Percentiles rank a stretch among this genome's conserved stretches.
Conservation (phyloP, 2,113 vertebrate species). For the Vulpes vulpes region DNA sequence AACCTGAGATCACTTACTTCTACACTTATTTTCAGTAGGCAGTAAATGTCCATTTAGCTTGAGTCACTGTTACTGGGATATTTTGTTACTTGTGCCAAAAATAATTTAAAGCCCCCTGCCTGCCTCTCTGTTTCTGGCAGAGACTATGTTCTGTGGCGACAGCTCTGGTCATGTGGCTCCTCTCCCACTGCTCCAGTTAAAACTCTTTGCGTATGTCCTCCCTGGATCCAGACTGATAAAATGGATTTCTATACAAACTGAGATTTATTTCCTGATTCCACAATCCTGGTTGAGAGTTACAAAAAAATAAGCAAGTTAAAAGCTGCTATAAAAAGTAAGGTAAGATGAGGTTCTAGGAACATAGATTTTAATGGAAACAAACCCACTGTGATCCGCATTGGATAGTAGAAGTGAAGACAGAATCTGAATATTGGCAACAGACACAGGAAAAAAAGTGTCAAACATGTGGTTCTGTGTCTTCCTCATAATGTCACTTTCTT, state of each 20-base stretch:
- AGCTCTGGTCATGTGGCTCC: not conserved
- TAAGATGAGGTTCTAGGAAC: not conserved
- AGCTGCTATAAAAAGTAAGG: not conserved
- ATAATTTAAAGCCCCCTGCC: not conserved
- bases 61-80: not conserved
- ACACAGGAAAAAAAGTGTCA: not conserved
- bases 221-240: not conserved
- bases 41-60: not conserved
- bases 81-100: not conserved
- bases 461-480: not conserved
- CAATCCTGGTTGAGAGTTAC: not conserved
- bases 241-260: not conserved
- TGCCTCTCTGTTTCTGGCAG: not conserved
- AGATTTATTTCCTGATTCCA: not conserved
- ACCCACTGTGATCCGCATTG: not conserved
- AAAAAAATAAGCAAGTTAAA: constrained; percentile 39
- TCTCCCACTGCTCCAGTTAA: not conserved
- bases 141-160: not conserved
- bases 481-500: not conserved
- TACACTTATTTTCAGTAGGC: not conserved
- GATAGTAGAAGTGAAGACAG: not conserved
- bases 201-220: not conserved
- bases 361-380: not conserved
- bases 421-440: not conserved
- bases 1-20: not conserved